Evolutionary conservation across 2,797 vertebrate species (phyloP).

Genomic region (Macropus fuliginosus): DNA sequence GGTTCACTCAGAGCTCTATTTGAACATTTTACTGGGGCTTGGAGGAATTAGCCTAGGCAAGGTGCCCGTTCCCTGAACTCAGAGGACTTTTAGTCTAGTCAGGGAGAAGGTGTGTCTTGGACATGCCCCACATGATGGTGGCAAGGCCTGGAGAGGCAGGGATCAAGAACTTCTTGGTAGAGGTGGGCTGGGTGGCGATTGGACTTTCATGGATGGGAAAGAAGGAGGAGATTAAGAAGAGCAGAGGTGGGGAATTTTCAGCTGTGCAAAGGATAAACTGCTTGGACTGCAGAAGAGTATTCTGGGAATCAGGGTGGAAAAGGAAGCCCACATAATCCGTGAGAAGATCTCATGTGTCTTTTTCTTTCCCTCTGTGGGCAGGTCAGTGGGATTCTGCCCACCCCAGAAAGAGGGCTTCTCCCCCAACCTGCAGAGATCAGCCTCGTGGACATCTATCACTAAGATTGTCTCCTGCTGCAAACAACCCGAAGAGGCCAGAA

Average conservation of each 20-base stretch:
- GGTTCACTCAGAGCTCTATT: not conserved
- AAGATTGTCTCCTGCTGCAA: too few species aligned
- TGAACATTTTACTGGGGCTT: not conserved
- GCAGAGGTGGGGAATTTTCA: not conserved
- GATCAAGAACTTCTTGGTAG: too few species aligned
- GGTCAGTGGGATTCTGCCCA: too few species aligned
- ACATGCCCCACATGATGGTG: too few species aligned
- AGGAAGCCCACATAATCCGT: not conserved
- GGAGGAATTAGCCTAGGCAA: not conserved
- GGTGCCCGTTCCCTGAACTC: too few species aligned
- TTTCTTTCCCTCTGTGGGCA: not conserved
- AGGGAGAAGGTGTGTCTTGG: too few species aligned
- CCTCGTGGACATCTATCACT: too few species aligned
- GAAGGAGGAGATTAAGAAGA: not conserved
- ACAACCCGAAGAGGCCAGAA: too few species aligned
- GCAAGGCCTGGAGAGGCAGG: too few species aligned
- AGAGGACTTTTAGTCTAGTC: too few species aligned
- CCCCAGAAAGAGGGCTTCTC: too few species aligned
- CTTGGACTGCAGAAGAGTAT: not conserved
- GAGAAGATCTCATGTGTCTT: not conserved
- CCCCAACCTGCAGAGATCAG: too few species aligned
- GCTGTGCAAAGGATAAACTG: not conserved
- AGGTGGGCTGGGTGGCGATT: not conserved
- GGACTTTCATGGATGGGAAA: not conserved
- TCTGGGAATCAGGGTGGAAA: not conserved